Percentiles rank a stretch among this genome's conserved stretches.
Evolutionary conservation across 2,113 vertebrate species (phyloP).

Genomic region (Clarias macrocephalus): DNA sequence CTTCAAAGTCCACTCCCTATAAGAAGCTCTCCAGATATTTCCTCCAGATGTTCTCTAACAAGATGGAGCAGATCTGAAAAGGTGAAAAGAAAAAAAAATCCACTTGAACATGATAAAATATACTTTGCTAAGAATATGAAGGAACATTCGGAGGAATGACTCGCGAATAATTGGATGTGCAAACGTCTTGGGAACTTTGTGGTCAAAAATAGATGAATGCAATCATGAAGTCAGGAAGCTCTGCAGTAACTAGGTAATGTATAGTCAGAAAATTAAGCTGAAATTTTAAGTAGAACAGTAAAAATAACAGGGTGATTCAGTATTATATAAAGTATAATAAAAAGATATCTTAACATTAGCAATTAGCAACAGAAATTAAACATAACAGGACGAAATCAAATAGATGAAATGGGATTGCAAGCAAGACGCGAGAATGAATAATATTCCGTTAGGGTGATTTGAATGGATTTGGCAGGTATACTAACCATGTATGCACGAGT

Average conservation of each 20-base stretch:
- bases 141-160: background rate
- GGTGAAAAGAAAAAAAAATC: conserved; percentile 22
- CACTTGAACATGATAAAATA: background rate
- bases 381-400: no score
- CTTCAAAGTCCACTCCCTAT: conserved; percentile 32
- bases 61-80: conserved; percentile 38
- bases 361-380: background rate
- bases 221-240: background rate
- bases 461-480: background rate
- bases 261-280: background rate
- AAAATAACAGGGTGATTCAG: no score
- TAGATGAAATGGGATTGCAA: background rate
- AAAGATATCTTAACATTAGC: background rate
- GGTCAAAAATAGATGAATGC: background rate
- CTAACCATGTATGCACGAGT: background rate
- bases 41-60: conserved; percentile 28
- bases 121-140: background rate
- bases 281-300: no score
- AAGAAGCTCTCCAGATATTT: conserved; percentile 27
- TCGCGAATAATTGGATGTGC: background rate
- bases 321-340: background rate
- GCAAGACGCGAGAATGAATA: background rate
- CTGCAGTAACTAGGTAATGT: background rate
- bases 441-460: background rate
- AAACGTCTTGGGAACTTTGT: background rate